Evolutionary conservation across 2,797 vertebrate genomes (phyloP), one percentile per base, ranked within the genome.

Genomic region (Cephalopachus bancanus): DNA sequence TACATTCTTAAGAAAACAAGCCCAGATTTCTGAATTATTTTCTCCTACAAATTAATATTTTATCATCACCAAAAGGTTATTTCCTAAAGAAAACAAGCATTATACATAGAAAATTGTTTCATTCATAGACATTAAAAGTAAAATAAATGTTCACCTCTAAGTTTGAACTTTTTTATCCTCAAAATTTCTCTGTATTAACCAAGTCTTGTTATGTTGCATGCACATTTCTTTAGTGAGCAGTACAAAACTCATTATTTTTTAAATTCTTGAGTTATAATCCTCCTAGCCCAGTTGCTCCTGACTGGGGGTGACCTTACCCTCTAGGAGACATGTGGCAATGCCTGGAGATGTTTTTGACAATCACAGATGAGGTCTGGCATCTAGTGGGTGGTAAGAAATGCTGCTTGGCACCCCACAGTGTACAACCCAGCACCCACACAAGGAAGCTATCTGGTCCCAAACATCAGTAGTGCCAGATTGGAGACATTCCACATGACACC

Each of bases 1-100:
- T 64, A 57, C 87, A 92, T 92, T 95, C 17, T 90, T 75, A 84
- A 37, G 8, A 69, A 86, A 71, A 37, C 2, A 90, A 94, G 28
- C 4, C 30, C 6, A 60, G 19, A 65, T 59, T 51, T 92, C 3
- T 96, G n/a, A 79, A 19, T 89, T 92, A 12, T 91, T 75, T 94
- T 88, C 17, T 49, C 26, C 16, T 90, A 24, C 51, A 74, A 76
- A 49, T 65, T 7, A 95, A 33, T 89, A 71, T 81, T 92, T 80
- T 7, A 80, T 88, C 33, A 83, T 75, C 30, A 17, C 33, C 74
- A 44, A 64, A 62, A 76, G 5, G 8, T 92, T 51, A 55, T 6
- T 91, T 94, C 12, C 53, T 53, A 65, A 94, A 59, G 22, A 55
- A 65, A 69, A 78, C 67, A 65, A 69, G 72, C 67, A 65, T 60